A percentile compares a stretch with the other conserved stretches of the same genome.
phyloP scores from a whole-genome alignment of 2,797 vertebrate genomes.

The Platyrinchus mystaceus region DNA sequence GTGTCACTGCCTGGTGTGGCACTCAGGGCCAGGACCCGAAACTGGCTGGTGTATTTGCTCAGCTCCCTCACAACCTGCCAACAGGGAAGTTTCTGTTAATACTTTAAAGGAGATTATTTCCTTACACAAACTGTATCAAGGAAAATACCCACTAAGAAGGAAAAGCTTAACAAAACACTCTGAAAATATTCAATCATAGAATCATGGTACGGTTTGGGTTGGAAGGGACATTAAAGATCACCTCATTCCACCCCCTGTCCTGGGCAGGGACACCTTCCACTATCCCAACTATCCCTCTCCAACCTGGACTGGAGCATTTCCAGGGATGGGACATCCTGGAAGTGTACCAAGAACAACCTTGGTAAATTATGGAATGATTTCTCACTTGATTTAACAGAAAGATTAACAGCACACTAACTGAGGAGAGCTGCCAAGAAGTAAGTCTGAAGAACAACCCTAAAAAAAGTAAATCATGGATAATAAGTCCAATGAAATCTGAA shows the following conservation, averaged over 20 bases:
- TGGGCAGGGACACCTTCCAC: background rate
- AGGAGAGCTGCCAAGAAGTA: background rate
- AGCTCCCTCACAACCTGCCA: conserved; percentile 89
- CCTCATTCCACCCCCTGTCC: accelerated
- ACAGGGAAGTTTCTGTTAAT: background rate
- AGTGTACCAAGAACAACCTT: background rate
- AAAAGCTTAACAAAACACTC: background rate
- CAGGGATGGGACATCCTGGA: background rate
- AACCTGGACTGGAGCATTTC: background rate
- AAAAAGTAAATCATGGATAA: background rate
- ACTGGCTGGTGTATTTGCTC: conserved; percentile 83
- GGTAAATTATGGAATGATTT: background rate
- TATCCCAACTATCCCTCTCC: background rate
- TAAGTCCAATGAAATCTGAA: background rate
- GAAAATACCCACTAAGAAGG: background rate
- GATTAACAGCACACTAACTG: background rate
- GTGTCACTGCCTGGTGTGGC: conserved; percentile 93
- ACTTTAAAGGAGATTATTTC: background rate
- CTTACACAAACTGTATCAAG: background rate
- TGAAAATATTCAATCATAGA: background rate
- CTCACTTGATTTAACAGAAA: background rate
- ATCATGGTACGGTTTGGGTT: background rate
- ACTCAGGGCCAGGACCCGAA: conserved; percentile 91
- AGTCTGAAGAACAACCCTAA: background rate
- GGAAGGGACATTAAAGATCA: background rate